These are phyloP conservation scores for Baccha elongata DNA, from an alignment of 2,888 invertebrate species.

Conservation along the genomic window DNA sequence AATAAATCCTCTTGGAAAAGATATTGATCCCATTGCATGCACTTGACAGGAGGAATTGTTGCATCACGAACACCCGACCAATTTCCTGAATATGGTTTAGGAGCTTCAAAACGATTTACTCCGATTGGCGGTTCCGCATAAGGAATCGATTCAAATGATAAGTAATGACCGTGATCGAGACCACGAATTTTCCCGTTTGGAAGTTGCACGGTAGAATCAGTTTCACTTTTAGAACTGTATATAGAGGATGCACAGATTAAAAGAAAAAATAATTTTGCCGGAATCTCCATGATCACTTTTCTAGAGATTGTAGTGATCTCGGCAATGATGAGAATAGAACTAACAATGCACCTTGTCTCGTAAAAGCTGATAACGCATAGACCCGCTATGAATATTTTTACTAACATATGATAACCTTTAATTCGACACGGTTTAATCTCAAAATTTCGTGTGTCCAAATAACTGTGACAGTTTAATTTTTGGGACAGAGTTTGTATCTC, in stretches of 20 bases:
- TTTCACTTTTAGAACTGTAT: neutral
- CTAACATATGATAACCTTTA: neutral
- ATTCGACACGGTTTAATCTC: too few relatives aligned
- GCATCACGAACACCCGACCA: conserved; percentile 82
- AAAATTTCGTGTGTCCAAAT: neutral
- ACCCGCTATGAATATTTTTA: neutral
- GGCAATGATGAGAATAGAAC: conserved; percentile 2
- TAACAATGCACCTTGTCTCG: neutral
- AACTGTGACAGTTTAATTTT: neutral
- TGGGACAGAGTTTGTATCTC: neutral
- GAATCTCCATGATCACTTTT: neutral
- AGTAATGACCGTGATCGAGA: conserved; percentile 80
- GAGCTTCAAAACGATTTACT: conserved; percentile 84
- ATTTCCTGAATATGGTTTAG: conserved; percentile 74
- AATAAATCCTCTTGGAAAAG: conserved; percentile 75
- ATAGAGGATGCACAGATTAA: neutral
- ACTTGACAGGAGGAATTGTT: conserved; percentile 84
- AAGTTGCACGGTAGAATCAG: conserved; percentile 74
- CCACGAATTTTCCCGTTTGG: conserved; percentile 78
- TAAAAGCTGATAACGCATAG: neutral
- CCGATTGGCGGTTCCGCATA: conserved; percentile 87
- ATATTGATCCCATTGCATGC: conserved; percentile 86
- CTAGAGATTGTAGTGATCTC: neutral
- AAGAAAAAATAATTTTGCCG: neutral
- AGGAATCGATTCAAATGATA: conserved; percentile 87